These are phyloP conservation scores for Caenorhabditis drosophilae DNA, from an alignment of 2,888 invertebrate species.

Conservation along the genomic window DNA sequence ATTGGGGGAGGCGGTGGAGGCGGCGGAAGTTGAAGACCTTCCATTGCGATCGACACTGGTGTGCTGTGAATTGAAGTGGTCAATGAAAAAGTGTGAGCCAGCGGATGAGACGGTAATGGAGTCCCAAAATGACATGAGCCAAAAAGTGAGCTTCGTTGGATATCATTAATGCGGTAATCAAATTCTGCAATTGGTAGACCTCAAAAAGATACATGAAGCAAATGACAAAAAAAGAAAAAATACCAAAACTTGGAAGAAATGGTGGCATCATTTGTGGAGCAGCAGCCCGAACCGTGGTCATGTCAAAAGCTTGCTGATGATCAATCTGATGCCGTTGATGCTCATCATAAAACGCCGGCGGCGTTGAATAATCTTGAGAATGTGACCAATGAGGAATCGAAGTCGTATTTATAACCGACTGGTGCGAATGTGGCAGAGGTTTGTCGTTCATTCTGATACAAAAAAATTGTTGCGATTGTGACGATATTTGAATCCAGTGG, in stretches of 20 bases:
- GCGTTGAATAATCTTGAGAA: neutral
- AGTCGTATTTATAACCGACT: too few relatives aligned
- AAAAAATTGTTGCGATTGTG: too few relatives aligned
- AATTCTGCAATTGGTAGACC: conserved; percentile 26
- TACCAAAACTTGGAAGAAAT: conserved; percentile 28
- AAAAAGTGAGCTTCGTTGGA: conserved; percentile 4
- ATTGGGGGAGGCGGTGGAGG: conserved; percentile 3
- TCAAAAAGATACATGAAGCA: neutral
- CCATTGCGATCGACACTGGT: conserved; percentile 14
- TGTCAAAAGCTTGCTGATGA: conserved; percentile 7
- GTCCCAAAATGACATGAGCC: neutral
- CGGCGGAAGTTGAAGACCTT: conserved; percentile 14
- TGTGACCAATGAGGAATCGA: neutral
- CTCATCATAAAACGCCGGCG: conserved; percentile 1
- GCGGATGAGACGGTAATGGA: conserved; percentile 6
- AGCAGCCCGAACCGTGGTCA: conserved; percentile 5
- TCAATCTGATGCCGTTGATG: conserved; percentile 2
- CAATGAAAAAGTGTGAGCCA: conserved; percentile 8
- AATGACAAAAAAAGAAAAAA: neutral
- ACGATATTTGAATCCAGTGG: too few relatives aligned
- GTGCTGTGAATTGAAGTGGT: conserved; percentile 8
- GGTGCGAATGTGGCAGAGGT: too few relatives aligned
- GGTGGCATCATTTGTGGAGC: conserved; percentile 17
- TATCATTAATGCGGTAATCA: conserved; percentile 31
- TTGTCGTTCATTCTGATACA: too few relatives aligned